phyloP scores from a whole-genome alignment of 2,113 vertebrate species.

The Orcinus orca region DNA sequence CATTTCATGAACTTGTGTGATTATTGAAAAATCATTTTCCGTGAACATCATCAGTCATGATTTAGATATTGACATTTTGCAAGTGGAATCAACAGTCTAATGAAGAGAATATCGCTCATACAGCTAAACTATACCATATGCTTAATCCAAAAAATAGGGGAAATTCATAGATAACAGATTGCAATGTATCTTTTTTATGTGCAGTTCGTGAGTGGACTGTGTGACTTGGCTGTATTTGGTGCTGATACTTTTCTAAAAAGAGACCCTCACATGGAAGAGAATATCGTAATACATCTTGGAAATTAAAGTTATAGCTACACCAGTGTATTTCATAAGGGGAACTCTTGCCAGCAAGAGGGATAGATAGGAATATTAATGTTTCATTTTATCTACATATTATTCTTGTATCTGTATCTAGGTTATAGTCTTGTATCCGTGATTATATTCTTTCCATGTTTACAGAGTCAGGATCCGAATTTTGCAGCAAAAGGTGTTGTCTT shows the following conservation, averaged over 20 bases:
- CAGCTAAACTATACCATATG: slow-evolving; percentile 5
- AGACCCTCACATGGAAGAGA: background rate
- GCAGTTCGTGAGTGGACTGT: background rate
- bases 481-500: background rate
- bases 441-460: background rate
- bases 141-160: background rate
- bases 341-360: background rate
- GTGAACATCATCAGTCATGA: background rate
- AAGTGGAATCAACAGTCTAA: background rate
- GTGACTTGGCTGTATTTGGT: background rate
- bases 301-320: slow-evolving; percentile 15
- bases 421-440: background rate
- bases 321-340: background rate
- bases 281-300: background rate
- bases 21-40: slow-evolving; percentile 16
- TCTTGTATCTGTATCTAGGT: background rate
- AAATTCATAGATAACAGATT: slow-evolving; percentile 28
- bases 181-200: background rate
- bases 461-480: background rate
- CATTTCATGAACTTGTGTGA: background rate
- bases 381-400: background rate
- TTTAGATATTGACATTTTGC: background rate
- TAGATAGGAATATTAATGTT: background rate
- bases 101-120: background rate
- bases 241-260: slow-evolving; percentile 6